Conservation (phyloP, 2,113 vertebrate species). For the Dipodomys stephensi region DNA sequence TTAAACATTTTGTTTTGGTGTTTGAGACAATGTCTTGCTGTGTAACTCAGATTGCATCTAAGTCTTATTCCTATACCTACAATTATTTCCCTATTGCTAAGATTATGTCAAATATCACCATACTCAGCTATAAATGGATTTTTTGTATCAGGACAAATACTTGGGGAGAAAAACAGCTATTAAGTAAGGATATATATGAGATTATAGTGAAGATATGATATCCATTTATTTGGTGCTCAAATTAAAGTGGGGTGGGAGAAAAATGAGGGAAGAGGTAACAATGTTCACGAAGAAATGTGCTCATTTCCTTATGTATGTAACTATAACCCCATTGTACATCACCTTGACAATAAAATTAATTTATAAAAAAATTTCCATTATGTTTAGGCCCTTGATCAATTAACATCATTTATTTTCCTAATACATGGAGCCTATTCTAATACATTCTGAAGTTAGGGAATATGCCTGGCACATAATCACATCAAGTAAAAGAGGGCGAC, state of each 20-base stretch:
- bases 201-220: conserved; percentile 12
- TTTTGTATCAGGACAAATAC: neutral
- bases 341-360: too few relatives aligned
- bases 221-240: conserved; percentile 20
- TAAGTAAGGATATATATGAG: neutral
- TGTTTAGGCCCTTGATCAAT: neutral
- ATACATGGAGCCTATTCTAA: neutral
- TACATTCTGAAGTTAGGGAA: neutral
- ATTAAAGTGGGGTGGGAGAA: neutral
- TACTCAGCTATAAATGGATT: neutral
- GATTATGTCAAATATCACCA: too few relatives aligned
- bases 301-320: too few relatives aligned
- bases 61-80: too few relatives aligned
- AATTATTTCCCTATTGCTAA: too few relatives aligned
- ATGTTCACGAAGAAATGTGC: too few relatives aligned
- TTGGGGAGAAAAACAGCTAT: neutral
- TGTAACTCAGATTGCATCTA: too few relatives aligned
- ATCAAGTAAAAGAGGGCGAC: neutral
- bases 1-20: neutral
- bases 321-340: too few relatives aligned
- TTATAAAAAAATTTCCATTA: neutral
- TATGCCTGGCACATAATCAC: neutral
- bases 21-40: neutral
- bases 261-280: too few relatives aligned
- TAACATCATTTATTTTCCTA: neutral